phyloP scores from a whole-genome alignment of 2,888 invertebrate species.

The Bellardia pandia region DNA sequence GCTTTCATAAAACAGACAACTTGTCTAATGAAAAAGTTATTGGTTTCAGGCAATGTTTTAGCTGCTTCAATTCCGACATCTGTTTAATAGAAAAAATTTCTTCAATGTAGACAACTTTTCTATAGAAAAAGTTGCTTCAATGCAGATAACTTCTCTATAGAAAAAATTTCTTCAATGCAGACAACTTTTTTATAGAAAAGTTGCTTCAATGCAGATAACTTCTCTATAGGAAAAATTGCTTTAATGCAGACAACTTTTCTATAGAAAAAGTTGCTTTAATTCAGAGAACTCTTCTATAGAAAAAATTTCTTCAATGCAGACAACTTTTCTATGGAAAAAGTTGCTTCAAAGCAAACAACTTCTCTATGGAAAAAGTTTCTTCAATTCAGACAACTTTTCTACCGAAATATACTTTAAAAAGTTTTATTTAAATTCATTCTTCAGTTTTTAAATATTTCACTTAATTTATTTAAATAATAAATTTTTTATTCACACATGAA shows the following conservation, averaged over 20 bases:
- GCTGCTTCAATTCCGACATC: background rate
- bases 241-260: background rate
- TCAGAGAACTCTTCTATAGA: background rate
- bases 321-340: background rate
- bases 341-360: background rate
- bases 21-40: background rate
- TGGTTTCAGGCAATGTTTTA: background rate
- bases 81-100: constrained; percentile 14
- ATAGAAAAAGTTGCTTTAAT: background rate
- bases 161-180: background rate
- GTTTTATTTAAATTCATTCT: too few relatives aligned
- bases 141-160: background rate
- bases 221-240: background rate
- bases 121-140: background rate
- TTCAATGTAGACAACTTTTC: background rate
- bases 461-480: too few relatives aligned
- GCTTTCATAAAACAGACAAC: background rate
- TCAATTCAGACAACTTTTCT: background rate
- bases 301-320: background rate
- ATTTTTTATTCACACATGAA: too few relatives aligned
- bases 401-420: too few relatives aligned
- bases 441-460: too few relatives aligned
- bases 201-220: background rate
- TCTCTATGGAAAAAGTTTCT: background rate
- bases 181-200: background rate